phyloP scores from a whole-genome alignment of 2,888 invertebrate species.

The Caenorhabditis zanzibari region DNA sequence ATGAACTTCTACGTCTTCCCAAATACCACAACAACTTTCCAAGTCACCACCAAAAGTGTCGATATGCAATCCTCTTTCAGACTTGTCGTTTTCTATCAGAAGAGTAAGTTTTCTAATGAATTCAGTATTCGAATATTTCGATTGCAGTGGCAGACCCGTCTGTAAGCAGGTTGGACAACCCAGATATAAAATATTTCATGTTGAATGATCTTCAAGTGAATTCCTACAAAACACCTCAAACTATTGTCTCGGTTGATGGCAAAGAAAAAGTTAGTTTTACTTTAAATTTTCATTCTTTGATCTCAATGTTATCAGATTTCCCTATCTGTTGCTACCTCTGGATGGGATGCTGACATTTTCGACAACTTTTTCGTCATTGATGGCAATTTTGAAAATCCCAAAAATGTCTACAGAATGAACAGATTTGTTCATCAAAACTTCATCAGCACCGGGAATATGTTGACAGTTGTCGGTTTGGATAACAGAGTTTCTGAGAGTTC shows the following conservation, averaged over 20 bases:
- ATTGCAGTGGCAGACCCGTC: conserved; percentile 16
- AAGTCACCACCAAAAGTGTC: conserved; percentile 42
- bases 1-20: conserved; percentile 41
- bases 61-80: conserved; percentile 28
- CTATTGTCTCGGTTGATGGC: not conserved
- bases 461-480: conserved; percentile 52
- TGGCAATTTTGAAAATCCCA: conserved; percentile 15
- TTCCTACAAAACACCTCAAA: conserved; percentile 22
- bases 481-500: conserved; percentile 41
- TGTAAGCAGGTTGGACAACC: not conserved
- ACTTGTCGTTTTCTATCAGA: conserved; percentile 13
- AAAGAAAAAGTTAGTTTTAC: not conserved
- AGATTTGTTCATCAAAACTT: conserved; percentile 12
- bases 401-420: conserved; percentile 26
- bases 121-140: not conserved
- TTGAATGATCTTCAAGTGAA: conserved; percentile 43
- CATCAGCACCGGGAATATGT: conserved; percentile 27
- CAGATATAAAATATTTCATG: conserved; percentile 22
- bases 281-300: not conserved
- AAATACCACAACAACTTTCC: conserved; percentile 37
- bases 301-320: conserved; percentile 20
- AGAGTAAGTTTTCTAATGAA: not conserved
- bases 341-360: conserved; percentile 35
- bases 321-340: conserved; percentile 27
- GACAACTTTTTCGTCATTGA: conserved; percentile 45